Evolutionary conservation across 2,113 vertebrate genomes (phyloP).

Genomic region (Cryptoleucopteryx plumbea): DNA sequence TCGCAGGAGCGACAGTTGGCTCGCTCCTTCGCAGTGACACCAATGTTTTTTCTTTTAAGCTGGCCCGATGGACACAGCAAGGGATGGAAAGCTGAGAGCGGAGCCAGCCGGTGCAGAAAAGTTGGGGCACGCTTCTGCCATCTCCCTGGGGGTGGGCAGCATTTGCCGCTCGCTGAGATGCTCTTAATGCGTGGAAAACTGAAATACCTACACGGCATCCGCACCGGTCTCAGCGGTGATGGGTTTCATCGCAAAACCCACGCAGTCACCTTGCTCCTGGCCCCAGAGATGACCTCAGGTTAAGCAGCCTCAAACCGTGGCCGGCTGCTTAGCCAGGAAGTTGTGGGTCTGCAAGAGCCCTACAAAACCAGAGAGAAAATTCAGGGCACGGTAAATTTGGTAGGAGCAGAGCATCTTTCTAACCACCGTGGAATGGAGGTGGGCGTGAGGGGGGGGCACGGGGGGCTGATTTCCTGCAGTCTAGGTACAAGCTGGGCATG

Average conservation of each 20-base stretch:
- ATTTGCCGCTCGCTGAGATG: background rate
- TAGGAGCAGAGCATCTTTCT: background rate
- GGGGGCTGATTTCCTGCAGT: background rate
- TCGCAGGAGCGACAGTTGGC: background rate
- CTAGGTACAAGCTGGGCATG: background rate
- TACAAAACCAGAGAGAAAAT: background rate
- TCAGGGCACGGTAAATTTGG: background rate
- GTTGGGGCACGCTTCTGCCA: rapidly evolving
- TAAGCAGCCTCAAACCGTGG: background rate
- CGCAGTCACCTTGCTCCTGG: rapidly evolving
- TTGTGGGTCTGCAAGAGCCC: rapidly evolving
- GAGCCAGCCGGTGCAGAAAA: background rate
- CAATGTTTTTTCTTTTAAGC: background rate
- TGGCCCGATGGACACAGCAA: rapidly evolving
- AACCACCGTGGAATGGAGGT: background rate
- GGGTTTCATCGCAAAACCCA: background rate
- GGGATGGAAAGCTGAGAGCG: background rate
- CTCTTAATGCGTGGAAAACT: rapidly evolving
- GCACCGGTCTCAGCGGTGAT: rapidly evolving
- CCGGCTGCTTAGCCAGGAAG: background rate
- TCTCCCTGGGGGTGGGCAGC: background rate
- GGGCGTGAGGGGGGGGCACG: rapidly evolving
- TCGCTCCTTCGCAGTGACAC: background rate
- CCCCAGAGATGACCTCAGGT: background rate
- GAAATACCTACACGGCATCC: rapidly evolving